These are phyloP conservation scores for Anguilla megastoma DNA, from an alignment of 2,797 vertebrate species.

Conservation along the genomic window DNA sequence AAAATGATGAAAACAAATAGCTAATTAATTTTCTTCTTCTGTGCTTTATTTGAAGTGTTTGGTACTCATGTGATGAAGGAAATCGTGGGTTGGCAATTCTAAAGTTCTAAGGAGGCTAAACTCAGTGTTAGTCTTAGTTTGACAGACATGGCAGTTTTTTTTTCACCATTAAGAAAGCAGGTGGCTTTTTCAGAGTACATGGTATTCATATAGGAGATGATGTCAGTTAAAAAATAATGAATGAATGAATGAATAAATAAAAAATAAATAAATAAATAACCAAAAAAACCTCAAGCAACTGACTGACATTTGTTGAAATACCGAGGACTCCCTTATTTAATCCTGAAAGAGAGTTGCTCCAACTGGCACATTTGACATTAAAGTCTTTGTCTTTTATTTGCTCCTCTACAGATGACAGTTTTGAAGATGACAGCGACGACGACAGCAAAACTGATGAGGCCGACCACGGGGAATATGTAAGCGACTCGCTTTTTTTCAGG, in stretches of 20 bases:
- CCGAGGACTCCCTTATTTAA: constrained; percentile 27
- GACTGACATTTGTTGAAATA: background rate
- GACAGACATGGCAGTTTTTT: background rate
- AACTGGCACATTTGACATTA: constrained; percentile 34
- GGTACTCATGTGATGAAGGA: background rate
- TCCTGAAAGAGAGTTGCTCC: constrained; percentile 32
- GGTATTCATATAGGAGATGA: background rate
- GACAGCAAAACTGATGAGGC: constrained; percentile 66
- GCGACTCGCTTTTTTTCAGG: constrained; percentile 47
- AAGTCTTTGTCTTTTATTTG: constrained; percentile 34
- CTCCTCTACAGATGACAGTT: constrained; percentile 57
- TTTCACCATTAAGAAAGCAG: too few species aligned
- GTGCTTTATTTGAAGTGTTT: background rate
- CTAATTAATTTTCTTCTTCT: background rate
- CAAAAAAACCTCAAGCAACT: background rate
- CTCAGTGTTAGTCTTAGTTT: background rate
- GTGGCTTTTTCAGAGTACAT: background rate
- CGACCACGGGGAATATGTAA: constrained; percentile 73
- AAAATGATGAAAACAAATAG: background rate
- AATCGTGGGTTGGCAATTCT: background rate
- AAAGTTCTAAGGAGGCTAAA: background rate
- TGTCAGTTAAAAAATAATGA: background rate
- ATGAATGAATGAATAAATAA: too few species aligned
- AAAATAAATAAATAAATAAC: too few species aligned
- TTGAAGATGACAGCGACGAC: constrained; percentile 74